Percentiles rank a stretch among this genome's conserved stretches.
Conservation (phyloP, 2,797 vertebrate genomes). For the Anguilla pacifica region DNA sequence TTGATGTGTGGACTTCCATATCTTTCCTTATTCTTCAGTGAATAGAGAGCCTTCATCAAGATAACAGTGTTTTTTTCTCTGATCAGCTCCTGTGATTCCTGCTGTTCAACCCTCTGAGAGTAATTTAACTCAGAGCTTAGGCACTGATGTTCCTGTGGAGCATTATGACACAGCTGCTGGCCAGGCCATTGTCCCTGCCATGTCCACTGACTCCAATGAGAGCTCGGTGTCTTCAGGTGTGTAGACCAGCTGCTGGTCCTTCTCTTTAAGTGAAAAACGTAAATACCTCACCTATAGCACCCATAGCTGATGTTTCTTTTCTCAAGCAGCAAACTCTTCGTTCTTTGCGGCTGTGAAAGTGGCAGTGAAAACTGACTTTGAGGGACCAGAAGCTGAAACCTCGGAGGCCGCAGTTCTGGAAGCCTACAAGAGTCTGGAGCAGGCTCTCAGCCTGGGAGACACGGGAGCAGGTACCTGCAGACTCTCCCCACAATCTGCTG, state of each 20-base stretch:
- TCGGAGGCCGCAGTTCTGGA: conserved; percentile 38
- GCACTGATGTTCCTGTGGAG: not conserved
- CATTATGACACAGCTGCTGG: not conserved
- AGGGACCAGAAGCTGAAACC: conserved; percentile 21
- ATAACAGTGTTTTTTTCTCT: not conserved
- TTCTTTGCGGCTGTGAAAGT: conserved; percentile 34
- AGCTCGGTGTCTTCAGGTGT: conserved; percentile 16
- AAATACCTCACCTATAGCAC: not conserved
- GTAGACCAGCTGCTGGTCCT: not conserved
- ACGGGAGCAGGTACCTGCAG: conserved; percentile 30
- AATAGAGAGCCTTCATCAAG: not conserved
- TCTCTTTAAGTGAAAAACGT: not conserved
- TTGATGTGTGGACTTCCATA: not conserved
- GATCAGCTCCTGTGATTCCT: not conserved
- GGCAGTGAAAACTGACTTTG: conserved; percentile 28
- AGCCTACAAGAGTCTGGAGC: conserved; percentile 38
- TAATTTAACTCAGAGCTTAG: not conserved
- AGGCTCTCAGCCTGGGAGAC: conserved; percentile 31
- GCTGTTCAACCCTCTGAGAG: not conserved
- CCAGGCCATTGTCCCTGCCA: not conserved
- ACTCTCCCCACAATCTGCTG: not conserved
- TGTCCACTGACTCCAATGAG: not conserved
- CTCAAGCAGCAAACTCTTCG: not conserved
- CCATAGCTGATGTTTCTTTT: not conserved
- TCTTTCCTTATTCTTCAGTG: not conserved